Evolutionary conservation across 2,888 invertebrate genomes (phyloP), one percentile per base, ranked within the genome.

Genomic region (Drosophila pegasa): DNA sequence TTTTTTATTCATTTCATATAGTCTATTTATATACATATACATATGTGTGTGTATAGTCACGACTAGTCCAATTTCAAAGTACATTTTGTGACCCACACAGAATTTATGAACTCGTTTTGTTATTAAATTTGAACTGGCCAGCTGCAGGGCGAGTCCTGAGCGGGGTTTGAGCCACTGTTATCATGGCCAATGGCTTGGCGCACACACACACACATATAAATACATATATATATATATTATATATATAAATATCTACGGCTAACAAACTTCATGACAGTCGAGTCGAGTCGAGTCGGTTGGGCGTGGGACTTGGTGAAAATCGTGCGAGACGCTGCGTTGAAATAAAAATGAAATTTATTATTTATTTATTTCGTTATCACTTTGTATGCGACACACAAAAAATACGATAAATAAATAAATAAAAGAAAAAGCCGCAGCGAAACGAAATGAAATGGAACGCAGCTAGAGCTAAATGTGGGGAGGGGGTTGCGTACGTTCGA

Each of bases 341-440:
- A 87, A 88, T 80, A 83, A 88, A 86, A 88, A 86, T 68, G 64
- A 75, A 73, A 78, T 88, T 83, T 84, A 80, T 84, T 86, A 88
- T 88, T 84, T 84, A 87, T 87, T 87, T 84, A 84, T 88, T 88
- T 80, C 73, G 80, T 83, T 84, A 84, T 84, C 84, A 87, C 80
- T 84, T 88, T 86, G 75, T 86, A 84, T 82, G 84, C 84, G 87
- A 62, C 75, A 71, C 75, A 80, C 66, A 75, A 45, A 47, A 38
- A 72, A 14, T 33, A 7, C 31, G 33, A 50, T 50, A 50, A 50
- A 50, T 50, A 50, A 50, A 50, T 50, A 50, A 50, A 50, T 50
- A 35, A 50, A 48, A 33, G 31, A 38, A 40, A 43, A 48, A 68
- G 63, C 66, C 78, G 64, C 69, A 74, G 38, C 52, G 41, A 40